Conservation (phyloP, 1,140 invertebrate genomes). For the Drosophila triauraria region DNA sequence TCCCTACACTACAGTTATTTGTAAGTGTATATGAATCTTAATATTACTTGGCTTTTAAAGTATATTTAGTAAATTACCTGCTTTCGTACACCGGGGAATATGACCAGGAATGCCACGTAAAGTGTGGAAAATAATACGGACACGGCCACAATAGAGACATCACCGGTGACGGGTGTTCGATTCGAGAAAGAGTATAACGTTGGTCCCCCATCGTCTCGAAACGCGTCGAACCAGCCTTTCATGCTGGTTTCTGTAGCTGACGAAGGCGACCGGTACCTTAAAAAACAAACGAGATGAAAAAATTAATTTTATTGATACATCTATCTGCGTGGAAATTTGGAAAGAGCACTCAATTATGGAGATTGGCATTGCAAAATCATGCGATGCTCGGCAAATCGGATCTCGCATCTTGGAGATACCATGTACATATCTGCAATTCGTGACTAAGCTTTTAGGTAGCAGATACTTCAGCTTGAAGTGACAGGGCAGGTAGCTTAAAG, state of each 20-base stretch:
- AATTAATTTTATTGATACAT: constrained; percentile 33
- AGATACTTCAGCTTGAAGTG: constrained; percentile 61
- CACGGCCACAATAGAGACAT: constrained; percentile 93
- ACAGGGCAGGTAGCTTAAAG: constrained; percentile 64
- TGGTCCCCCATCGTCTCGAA: constrained; percentile 95
- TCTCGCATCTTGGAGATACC: constrained; percentile 48
- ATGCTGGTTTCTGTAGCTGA: constrained; percentile 85
- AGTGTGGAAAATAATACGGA: constrained; percentile 95
- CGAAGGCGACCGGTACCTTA: constrained; percentile 27
- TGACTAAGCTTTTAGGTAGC: constrained; percentile 74
- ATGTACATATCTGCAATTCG: constrained; percentile 46
- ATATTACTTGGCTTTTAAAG: not conserved
- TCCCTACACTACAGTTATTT: not conserved
- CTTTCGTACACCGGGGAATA: constrained; percentile 97
- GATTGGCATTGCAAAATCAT: constrained; percentile 56
- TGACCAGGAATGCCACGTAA: constrained; percentile 96
- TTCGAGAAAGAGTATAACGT: constrained; percentile 97
- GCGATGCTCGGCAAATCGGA: constrained; percentile 36
- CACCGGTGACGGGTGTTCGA: constrained; percentile 96
- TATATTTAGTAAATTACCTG: constrained; percentile 89
- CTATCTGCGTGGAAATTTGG: constrained; percentile 36
- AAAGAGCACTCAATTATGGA: constrained; percentile 51
- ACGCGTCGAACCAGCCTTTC: constrained; percentile 97
- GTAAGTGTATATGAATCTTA: not conserved
- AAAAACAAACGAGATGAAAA: constrained; percentile 6